Evolutionary conservation across 2,113 vertebrate species (phyloP).

Genomic region (Piaya cayana): DNA sequence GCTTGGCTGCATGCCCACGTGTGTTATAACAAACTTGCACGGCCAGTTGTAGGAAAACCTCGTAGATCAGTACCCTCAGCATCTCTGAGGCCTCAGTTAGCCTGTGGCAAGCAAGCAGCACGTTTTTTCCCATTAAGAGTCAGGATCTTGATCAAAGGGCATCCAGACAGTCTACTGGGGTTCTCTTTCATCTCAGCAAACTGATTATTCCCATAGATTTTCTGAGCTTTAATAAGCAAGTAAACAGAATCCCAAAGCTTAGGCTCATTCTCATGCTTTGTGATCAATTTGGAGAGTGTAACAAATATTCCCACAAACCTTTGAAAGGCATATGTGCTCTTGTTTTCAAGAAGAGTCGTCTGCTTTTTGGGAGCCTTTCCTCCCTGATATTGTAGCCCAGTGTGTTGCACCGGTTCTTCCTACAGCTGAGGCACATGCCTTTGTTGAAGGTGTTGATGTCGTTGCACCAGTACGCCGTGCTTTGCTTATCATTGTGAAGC

Average conservation of each 20-base stretch:
- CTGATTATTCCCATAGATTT: neutral
- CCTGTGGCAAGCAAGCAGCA: neutral
- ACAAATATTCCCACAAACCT: slow-evolving; percentile 79
- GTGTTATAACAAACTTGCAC: neutral
- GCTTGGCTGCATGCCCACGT: slow-evolving; percentile 2
- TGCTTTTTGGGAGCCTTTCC: slow-evolving; percentile 70
- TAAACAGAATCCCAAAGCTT: neutral
- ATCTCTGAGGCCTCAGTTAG: neutral
- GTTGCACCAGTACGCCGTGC: slow-evolving; percentile 86
- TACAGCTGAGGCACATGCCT: slow-evolving; percentile 89
- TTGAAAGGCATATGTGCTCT: slow-evolving; percentile 86
- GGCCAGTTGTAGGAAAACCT: neutral
- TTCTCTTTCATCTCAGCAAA: neutral
- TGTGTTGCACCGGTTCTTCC: slow-evolving; percentile 86
- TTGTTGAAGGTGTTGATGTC: slow-evolving; percentile 85
- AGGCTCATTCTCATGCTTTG: neutral
- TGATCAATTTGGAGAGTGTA: neutral
- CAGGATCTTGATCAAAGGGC: neutral
- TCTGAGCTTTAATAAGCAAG: neutral
- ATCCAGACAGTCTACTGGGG: neutral
- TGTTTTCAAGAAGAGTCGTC: slow-evolving; percentile 86
- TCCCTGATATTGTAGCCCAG: slow-evolving; percentile 87
- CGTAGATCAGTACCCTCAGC: neutral
- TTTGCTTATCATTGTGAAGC: slow-evolving; percentile 82
- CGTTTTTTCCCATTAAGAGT: neutral